A percentile compares a stretch with the other conserved stretches of the same genome.
phyloP scores from a whole-genome alignment of 92 coral and sea anemone species.

The Heliopora coerulea region DNA sequence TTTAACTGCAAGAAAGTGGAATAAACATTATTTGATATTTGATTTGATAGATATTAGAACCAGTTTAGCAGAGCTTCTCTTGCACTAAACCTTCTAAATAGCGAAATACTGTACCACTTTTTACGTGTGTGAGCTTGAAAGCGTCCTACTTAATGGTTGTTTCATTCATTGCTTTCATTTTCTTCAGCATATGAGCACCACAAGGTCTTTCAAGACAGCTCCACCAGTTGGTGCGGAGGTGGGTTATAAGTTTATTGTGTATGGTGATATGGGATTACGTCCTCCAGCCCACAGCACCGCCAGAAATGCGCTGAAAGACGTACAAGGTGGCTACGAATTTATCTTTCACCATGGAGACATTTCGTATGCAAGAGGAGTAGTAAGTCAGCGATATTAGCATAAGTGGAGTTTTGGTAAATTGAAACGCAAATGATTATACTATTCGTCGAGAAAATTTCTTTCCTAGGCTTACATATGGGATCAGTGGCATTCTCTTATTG shows the following conservation, averaged over 20 bases:
- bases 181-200: constrained; percentile 19
- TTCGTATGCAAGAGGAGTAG: constrained; percentile 74
- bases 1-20: too few relatives aligned
- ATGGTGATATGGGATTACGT: constrained; percentile 83
- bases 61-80: too few relatives aligned
- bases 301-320: constrained; percentile 62
- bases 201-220: constrained; percentile 22
- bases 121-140: too few relatives aligned
- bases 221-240: constrained; percentile 37
- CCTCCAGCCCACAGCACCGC: constrained; percentile 68
- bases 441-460: background rate
- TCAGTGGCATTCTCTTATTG: constrained; percentile 77
- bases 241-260: constrained; percentile 33
- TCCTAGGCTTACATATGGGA: constrained; percentile 92
- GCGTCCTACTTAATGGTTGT: too few relatives aligned
- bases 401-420: too few relatives aligned
- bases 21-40: too few relatives aligned
- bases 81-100: too few relatives aligned
- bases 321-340: constrained; percentile 57
- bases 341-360: constrained; percentile 85
- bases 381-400: too few relatives aligned
- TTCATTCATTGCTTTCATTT: background rate
- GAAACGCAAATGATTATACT: too few relatives aligned
- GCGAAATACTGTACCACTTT: too few relatives aligned
- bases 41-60: too few relatives aligned